phyloP scores from a whole-genome alignment of 1,140 invertebrate genomes.

The Drosophila pallidifrons region DNA sequence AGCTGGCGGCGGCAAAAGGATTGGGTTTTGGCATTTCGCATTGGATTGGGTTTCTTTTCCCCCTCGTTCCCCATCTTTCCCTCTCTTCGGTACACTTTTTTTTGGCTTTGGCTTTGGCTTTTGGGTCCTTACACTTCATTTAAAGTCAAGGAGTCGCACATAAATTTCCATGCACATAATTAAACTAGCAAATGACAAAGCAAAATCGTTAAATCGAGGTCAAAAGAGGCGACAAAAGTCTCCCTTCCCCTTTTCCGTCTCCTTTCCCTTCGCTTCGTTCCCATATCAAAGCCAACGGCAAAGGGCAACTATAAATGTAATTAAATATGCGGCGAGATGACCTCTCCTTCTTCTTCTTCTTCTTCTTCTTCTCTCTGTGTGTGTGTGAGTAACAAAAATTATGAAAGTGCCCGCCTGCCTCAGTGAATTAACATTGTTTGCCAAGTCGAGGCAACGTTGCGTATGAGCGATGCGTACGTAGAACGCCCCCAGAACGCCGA shows the following conservation, averaged over 20 bases:
- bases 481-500: slow-evolving; percentile 14
- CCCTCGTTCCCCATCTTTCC: not conserved
- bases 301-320: slow-evolving; percentile 59
- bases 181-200: slow-evolving; percentile 81
- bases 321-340: slow-evolving; percentile 75
- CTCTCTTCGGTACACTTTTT: too few relatives aligned
- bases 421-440: slow-evolving; percentile 63
- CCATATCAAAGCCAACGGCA: slow-evolving; percentile 3
- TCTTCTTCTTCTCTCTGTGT: not conserved
- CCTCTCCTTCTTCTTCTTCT: slow-evolving; percentile 6
- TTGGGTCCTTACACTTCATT: slow-evolving; percentile 77
- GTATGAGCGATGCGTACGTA: slow-evolving; percentile 47
- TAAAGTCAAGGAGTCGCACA: slow-evolving; percentile 82
- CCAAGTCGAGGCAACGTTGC: slow-evolving; percentile 47
- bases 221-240: slow-evolving; percentile 42
- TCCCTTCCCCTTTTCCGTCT: not conserved
- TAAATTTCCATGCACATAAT: slow-evolving; percentile 83
- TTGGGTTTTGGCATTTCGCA: slow-evolving; percentile 53
- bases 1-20: slow-evolving; percentile 73
- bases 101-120: slow-evolving; percentile 8
- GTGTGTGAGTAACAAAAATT: slow-evolving; percentile 65
- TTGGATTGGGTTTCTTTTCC: slow-evolving; percentile 1
- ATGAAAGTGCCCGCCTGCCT: slow-evolving; percentile 61
- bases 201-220: slow-evolving; percentile 79
- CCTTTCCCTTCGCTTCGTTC: too few relatives aligned